Evolutionary conservation across 2,113 vertebrate species (phyloP).

Genomic region (Zootoca vivipara): DNA sequence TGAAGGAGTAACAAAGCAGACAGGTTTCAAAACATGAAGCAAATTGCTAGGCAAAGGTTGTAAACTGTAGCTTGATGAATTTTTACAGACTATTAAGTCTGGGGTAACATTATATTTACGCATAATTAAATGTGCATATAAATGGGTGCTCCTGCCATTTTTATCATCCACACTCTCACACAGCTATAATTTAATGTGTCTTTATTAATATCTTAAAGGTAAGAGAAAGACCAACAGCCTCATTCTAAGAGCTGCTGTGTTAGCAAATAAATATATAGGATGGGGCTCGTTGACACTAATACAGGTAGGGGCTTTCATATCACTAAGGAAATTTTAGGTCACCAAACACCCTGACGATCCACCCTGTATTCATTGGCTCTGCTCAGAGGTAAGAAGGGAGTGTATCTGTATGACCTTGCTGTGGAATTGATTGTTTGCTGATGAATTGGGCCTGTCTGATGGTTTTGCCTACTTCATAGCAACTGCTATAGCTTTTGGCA

Average conservation of each 20-base stretch:
- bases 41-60: conserved; percentile 10
- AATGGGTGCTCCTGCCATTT: conserved; percentile 17
- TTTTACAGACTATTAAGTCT: conserved; percentile 14
- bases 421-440: too few species aligned
- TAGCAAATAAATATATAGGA: neutral
- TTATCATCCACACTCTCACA: neutral
- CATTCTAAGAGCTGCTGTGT: neutral
- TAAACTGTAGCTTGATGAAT: conserved; percentile 15
- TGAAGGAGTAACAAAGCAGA: conserved; percentile 9
- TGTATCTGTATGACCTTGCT: too few species aligned
- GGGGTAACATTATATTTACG: conserved; percentile 19
- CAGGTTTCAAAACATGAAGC: conserved; percentile 31
- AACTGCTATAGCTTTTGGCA: too few species aligned
- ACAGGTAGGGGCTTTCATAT: neutral
- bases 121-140: conserved; percentile 35
- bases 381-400: too few species aligned
- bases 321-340: neutral
- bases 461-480: too few species aligned
- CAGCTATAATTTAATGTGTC: rapidly evolving
- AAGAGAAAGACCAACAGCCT: neutral
- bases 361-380: too few species aligned
- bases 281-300: neutral
- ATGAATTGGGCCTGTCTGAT: too few species aligned
- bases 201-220: neutral
- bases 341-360: neutral